Evolutionary conservation across 2,797 vertebrate species (phyloP).

Genomic region (Hypotaenidia okinawae): DNA sequence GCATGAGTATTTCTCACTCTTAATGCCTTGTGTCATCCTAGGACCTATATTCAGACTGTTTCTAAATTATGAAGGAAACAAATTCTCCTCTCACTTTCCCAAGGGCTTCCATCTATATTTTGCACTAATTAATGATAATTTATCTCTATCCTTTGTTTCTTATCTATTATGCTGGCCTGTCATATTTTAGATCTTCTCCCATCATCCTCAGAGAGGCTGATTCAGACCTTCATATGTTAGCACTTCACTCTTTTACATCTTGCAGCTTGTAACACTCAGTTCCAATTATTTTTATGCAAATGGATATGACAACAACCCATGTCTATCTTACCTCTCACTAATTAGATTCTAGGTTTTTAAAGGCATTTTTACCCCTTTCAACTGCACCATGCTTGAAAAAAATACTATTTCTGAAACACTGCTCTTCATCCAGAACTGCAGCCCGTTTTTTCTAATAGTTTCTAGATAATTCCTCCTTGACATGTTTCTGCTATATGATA

Average conservation of each 20-base stretch:
- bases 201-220: background rate
- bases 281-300: conserved; percentile 63
- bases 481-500: conserved; percentile 10
- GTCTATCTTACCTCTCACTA: background rate
- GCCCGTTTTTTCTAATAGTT: background rate
- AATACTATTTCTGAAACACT: background rate
- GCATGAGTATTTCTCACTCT: background rate
- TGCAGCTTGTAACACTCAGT: background rate
- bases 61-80: background rate
- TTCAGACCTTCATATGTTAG: background rate
- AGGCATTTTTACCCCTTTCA: background rate
- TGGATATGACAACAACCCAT: background rate
- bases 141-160: background rate
- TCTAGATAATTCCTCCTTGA: conserved; percentile 31
- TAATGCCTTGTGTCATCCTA: background rate
- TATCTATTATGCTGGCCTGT: background rate
- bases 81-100: background rate
- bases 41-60: background rate
- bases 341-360: background rate
- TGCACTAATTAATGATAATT: conserved; percentile 34
- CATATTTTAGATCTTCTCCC: conserved; percentile 7
- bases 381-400: background rate
- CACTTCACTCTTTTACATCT: background rate
- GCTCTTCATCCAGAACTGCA: background rate
- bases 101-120: background rate